Conservation (phyloP, 2,113 vertebrate genomes). For the Anhinga anhinga region DNA sequence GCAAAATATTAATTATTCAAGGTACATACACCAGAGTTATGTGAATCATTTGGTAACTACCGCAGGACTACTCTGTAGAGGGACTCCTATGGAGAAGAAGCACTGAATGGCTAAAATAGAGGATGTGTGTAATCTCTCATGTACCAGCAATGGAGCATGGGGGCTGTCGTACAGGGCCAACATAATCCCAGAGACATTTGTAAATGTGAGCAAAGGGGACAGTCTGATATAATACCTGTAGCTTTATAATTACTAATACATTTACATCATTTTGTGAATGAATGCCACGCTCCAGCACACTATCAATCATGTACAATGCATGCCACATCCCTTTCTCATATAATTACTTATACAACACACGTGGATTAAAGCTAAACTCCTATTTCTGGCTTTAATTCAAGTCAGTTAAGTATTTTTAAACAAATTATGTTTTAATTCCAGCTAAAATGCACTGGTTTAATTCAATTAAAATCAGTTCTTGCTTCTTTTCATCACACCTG, state of each 20-base stretch:
- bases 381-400: conserved; percentile 16
- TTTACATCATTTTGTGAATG: not conserved
- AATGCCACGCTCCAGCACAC: not conserved
- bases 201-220: not conserved
- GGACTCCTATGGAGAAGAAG: not conserved
- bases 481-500: not conserved
- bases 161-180: not conserved
- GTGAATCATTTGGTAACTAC: conserved; percentile 56
- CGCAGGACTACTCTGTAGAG: not conserved
- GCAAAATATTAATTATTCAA: conserved; percentile 72
- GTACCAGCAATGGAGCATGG: not conserved
- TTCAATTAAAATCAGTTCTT: not conserved
- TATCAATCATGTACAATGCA: not conserved
- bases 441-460: not conserved
- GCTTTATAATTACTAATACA: not conserved
- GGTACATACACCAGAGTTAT: conserved; percentile 32
- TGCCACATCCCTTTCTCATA: not conserved
- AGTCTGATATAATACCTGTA: not conserved
- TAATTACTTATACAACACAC: not conserved
- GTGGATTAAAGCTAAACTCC: not conserved
- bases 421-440: conserved; percentile 36
- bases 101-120: not conserved
- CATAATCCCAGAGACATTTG: not conserved
- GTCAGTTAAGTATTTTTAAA: conserved; percentile 24
- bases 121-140: not conserved